Percentiles rank a stretch among this genome's conserved stretches.
Evolutionary conservation across 2,888 invertebrate genomes (phyloP).

Genomic region (Autographa pulchrina): DNA sequence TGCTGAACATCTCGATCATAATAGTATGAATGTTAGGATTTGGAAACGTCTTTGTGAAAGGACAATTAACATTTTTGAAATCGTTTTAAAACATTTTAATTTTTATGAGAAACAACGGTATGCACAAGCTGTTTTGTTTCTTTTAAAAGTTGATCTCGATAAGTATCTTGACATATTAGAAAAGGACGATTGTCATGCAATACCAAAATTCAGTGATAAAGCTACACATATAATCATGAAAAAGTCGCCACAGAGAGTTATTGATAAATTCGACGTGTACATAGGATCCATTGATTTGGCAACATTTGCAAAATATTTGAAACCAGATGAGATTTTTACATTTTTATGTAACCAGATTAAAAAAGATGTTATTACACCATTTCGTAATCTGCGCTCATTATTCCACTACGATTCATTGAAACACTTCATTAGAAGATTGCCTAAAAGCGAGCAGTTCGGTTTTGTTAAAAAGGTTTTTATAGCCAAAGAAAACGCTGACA

Average conservation of each 20-base stretch:
- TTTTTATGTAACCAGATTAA: constrained; percentile 67
- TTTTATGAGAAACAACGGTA: constrained; percentile 27
- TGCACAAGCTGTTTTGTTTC: constrained; percentile 63
- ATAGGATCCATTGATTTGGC: constrained; percentile 63
- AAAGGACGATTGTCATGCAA: constrained; percentile 26
- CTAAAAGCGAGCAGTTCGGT: constrained; percentile 69
- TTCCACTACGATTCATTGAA: constrained; percentile 62
- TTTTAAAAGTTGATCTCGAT: constrained; percentile 67
- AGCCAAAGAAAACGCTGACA: constrained; percentile 59
- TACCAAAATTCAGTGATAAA: constrained; percentile 66
- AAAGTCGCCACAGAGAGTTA: constrained; percentile 67
- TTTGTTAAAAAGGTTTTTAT: constrained; percentile 74
- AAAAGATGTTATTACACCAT: constrained; percentile 26
- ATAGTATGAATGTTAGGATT: constrained; percentile 55
- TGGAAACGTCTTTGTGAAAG: constrained; percentile 74
- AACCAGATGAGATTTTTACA: constrained; percentile 67
- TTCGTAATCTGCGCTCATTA: constrained; percentile 47
- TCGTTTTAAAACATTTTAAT: constrained; percentile 29
- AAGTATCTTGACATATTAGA: constrained; percentile 72
- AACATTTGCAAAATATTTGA: constrained; percentile 74
- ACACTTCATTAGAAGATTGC: constrained; percentile 69
- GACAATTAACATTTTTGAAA: constrained; percentile 57
- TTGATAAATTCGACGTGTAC: constrained; percentile 70
- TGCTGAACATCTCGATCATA: constrained; percentile 55
- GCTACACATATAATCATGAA: constrained; percentile 75